Base-by-base conservation (phyloP, 1,140 invertebrate genomes). In the Episyrphus balteatus region DNA sequence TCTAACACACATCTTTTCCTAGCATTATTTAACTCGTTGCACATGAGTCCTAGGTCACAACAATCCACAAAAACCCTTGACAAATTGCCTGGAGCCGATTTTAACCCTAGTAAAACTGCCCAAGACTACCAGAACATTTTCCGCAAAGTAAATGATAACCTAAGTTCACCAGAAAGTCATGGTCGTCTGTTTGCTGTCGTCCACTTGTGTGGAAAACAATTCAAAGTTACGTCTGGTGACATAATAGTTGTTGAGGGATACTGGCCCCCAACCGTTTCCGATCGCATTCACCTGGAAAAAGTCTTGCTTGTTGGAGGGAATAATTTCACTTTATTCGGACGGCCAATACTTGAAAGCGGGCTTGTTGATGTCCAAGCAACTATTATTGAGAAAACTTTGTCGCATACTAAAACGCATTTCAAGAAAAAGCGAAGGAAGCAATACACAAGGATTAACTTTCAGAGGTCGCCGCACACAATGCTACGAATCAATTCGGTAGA, bases 371-470 rank as follows among this genome's bases (percentile, higher is more conserved):
- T 96, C 1, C 80, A 86, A 51, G 91, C 86, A 1, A 93, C 88
- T 31, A 79, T 96, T 7, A 82, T 96, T 41, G 90, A 92, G 52
- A 94, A 95, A 68, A 88, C 86, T 1, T 70, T 94, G 1, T 88
- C 87, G 1, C 80, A 90, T 54, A 88, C 83, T 1, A 86, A 84
- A 62, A 83, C 82, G 42, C 74, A 80, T 57, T 90, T 89, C 60
- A 75, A 75, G 17, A 82, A 85, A 61, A 83, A 75, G 55, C 74
- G 75, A 53, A 81, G 86, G 65, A 86, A 89, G 70, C 83, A 88
- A 51, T 87, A 74, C 57, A 80, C 76, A 62, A 76, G 82, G 59
- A 81, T 86, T 41, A 81, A 86, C 55, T 88, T 88, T 66, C 72
- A 74, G 52, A 76, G 80, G 59, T 70, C 72, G n/a, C 78, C 79